Evolutionary conservation across 2,888 invertebrate genomes (phyloP), one percentile per base, ranked within the genome.

Genomic region (Tridacna crocea): DNA sequence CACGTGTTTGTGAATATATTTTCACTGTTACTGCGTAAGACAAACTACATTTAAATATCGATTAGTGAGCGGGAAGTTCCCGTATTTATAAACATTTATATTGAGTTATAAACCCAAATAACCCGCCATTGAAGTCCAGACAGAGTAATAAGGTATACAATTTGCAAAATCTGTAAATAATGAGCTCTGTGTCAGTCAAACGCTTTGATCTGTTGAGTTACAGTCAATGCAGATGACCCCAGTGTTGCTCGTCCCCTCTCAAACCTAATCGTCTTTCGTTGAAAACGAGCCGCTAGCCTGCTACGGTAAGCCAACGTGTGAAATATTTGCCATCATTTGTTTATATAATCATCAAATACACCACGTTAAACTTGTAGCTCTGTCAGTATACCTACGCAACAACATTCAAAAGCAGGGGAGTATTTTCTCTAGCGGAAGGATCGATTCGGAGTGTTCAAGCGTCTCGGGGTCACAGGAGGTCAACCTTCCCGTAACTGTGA

Each of bases 111-210:
- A 80, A 82, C 78, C 72, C 48, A 77, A 75, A 82, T 76, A 75
- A 72, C 80, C 75, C 60, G 63, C 60, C 76, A 75, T 77, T 81
- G 61, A 72, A 65, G 79, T 27, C 77, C 81, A 81, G 84, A 79
- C 81, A 72, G 63, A 78, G 80, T 72, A 79, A 72, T 79, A 83
- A 79, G 78, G 85, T 83, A 85, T 81, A 86, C 87, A 81, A 84
- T 89, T 88, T 90, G 90, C 90, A 88, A 90, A 90, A 90, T 90
- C 79, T 85, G 87, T 79, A 88, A 89, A 88, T 88, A 87, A 90
- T 90, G 82, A 82, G 84, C 79, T 79, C 82, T 63, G 79, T 84
- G 86, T 85, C 87, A 87, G 83, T 77, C 75, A 60, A 77, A 83
- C 70, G 79, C 88, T 90, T 90, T 90, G 89, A 90, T 84, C 83